Evolutionary conservation across 2,888 invertebrate species (phyloP).

Genomic region (Byasa hedistus): DNA sequence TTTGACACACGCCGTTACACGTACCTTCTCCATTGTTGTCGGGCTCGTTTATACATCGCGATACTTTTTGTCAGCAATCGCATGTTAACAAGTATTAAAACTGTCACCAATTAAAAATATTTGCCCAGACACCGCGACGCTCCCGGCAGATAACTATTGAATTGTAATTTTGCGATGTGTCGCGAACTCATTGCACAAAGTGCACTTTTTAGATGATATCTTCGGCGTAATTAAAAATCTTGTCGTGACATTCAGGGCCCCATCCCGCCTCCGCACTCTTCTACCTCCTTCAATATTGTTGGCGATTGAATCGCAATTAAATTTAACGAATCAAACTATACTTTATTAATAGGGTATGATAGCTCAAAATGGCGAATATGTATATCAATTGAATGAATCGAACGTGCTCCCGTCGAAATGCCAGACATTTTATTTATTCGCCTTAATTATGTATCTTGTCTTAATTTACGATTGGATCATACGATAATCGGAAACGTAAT

Average conservation of each 20-base stretch:
- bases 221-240: constrained; percentile 78
- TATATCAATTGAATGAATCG: constrained; percentile 66
- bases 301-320: constrained; percentile 79
- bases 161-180: constrained; percentile 74
- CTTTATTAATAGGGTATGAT: constrained; percentile 75
- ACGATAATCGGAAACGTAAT: constrained; percentile 78
- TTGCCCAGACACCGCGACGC: constrained; percentile 39
- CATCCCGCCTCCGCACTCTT: constrained; percentile 74
- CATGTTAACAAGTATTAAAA: constrained; percentile 56
- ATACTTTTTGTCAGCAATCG: constrained; percentile 33
- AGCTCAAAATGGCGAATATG: constrained; percentile 69
- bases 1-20: constrained; percentile 54
- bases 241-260: constrained; percentile 79
- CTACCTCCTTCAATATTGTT: constrained; percentile 75
- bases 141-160: constrained; percentile 67
- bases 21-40: constrained; percentile 33
- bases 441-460: constrained; percentile 81
- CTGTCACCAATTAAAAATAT: constrained; percentile 58
- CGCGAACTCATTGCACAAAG: constrained; percentile 60
- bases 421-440: constrained; percentile 80
- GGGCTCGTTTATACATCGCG: constrained; percentile 24
- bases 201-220: constrained; percentile 77
- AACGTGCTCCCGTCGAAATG: constrained; percentile 80
- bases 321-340: constrained; percentile 76
- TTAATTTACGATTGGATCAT: constrained; percentile 81